Percentiles rank a stretch among this genome's conserved stretches.
phyloP scores from a whole-genome alignment of 2,113 vertebrate genomes.

The Ovis aries region ARS-UI_Ramb_v3.0 NC_056073.1:35854501-35855000 shows the following conservation, averaged over 20 bases:
- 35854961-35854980: too few species aligned
- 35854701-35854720: not conserved
- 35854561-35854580: not conserved
- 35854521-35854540: not conserved
- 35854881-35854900: too few species aligned
- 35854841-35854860: too few species aligned
- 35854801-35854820: rapidly evolving
- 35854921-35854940: rapidly evolving
- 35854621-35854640: not conserved
- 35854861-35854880: too few species aligned
- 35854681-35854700: not conserved
- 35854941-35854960: too few species aligned
- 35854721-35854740: not conserved
- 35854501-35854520: not conserved
- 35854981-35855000: too few species aligned
- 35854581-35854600: not conserved
- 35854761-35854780: not conserved
- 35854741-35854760: not conserved
- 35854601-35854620: not conserved
- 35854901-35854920: too few species aligned
- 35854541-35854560: not conserved
- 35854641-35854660: not conserved
- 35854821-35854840: too few species aligned
- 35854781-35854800: too few species aligned
- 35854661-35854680: not conserved